Evolutionary conservation across 1,140 invertebrate species (phyloP).

Genomic region (Teleopsis dalmanni): DNA sequence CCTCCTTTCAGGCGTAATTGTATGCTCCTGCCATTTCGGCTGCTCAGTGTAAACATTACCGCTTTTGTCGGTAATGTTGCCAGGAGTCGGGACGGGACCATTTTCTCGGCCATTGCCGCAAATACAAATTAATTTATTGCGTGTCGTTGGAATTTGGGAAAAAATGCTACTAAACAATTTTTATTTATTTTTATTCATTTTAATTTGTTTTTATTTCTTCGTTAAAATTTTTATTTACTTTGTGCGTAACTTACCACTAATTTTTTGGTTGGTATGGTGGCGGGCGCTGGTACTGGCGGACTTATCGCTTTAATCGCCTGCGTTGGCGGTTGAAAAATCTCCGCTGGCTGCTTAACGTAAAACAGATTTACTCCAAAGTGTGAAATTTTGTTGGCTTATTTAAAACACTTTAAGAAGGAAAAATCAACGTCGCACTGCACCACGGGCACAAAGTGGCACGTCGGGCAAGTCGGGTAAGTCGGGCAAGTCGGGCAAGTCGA

Average conservation of each 20-base stretch:
- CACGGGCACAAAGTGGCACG: neutral
- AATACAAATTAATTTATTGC: conserved; percentile 11
- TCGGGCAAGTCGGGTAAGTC: too few relatives aligned
- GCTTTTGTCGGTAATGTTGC: too few relatives aligned
- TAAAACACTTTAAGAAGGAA: conserved; percentile 31
- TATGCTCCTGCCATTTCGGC: too few relatives aligned
- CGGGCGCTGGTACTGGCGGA: conserved; percentile 36
- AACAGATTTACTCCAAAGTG: conserved; percentile 47
- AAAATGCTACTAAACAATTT: too few relatives aligned
- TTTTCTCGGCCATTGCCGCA: too few relatives aligned
- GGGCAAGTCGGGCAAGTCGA: too few relatives aligned
- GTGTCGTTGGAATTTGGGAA: neutral
- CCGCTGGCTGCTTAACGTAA: conserved; percentile 45
- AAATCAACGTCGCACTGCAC: conserved; percentile 6
- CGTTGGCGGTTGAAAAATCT: conserved; percentile 43
- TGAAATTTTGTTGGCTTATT: conserved; percentile 45
- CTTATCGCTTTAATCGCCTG: conserved; percentile 44
- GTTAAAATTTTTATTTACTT: neutral
- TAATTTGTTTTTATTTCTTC: too few relatives aligned
- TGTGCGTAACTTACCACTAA: conserved; percentile 36
- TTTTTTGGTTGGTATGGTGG: conserved; percentile 44
- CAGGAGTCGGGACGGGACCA: too few relatives aligned
- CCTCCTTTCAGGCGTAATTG: too few relatives aligned
- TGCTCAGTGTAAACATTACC: too few relatives aligned
- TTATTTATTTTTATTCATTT: too few relatives aligned